Conservation (phyloP, 2,113 vertebrate genomes). For the Erythrolamprus reginae region DNA sequence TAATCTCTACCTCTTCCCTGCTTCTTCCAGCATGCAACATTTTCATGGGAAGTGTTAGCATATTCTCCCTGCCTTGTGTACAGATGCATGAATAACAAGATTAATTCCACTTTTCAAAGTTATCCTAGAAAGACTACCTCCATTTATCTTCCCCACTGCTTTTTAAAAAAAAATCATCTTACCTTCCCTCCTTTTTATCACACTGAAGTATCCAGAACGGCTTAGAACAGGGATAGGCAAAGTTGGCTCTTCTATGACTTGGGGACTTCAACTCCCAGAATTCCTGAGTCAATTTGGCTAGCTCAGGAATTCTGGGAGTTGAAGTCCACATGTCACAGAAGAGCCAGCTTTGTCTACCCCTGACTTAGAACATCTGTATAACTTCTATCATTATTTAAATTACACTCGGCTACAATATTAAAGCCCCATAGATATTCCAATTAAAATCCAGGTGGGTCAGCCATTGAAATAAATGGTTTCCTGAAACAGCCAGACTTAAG, state of each 20-base stretch:
- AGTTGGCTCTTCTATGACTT: no score
- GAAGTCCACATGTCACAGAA: no score
- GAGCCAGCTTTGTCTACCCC: no score
- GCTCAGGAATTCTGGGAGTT: no score
- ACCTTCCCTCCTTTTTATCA: neutral
- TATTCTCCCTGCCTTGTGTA: neutral
- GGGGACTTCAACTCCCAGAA: no score
- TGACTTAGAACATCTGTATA: neutral
- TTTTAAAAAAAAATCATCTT: neutral
- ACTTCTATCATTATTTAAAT: neutral
- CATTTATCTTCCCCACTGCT: neutral
- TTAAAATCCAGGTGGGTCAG: neutral
- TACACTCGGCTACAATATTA: neutral
- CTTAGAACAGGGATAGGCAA: neutral
- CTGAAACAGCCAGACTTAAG: neutral
- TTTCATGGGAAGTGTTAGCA: neutral
- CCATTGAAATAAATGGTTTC: neutral
- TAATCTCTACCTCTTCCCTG: neutral
- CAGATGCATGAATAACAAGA: neutral
- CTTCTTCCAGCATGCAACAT: neutral
- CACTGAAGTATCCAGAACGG: neutral
- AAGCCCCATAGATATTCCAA: neutral
- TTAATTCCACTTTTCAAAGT: neutral
- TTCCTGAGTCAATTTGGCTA: no score
- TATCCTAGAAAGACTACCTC: neutral